phyloP scores from a whole-genome alignment of 2,797 vertebrate genomes.

The Sebastes taczanowskii region DNA sequence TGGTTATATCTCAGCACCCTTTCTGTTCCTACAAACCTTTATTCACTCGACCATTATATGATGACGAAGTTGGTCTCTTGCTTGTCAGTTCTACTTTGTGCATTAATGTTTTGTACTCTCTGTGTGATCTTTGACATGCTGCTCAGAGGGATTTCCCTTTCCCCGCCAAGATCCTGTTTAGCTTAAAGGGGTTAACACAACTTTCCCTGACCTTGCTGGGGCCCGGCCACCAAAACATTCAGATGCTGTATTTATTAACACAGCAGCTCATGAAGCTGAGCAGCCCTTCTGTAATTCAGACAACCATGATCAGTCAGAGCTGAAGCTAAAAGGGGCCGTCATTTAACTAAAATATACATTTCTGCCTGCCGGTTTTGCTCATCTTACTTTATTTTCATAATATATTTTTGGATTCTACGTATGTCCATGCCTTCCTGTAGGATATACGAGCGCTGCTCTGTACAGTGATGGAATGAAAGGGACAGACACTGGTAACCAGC shows the following conservation, averaged over 20 bases:
- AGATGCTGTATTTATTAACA: neutral
- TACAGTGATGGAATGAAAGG: slow-evolving; percentile 42
- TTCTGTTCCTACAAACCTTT: neutral
- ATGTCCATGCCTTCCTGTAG: neutral
- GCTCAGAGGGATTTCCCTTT: slow-evolving; percentile 52
- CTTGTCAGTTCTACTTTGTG: slow-evolving; percentile 1
- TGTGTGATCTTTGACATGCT: slow-evolving; percentile 48
- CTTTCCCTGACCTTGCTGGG: slow-evolving; percentile 45
- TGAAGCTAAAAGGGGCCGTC: neutral
- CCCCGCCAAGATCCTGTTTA: slow-evolving; percentile 20
- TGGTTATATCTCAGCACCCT: neutral
- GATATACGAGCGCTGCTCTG: neutral
- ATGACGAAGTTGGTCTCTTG: neutral
- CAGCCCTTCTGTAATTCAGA: neutral
- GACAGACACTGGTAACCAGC: slow-evolving; percentile 42
- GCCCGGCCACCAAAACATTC: neutral
- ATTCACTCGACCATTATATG: neutral
- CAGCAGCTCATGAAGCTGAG: slow-evolving; percentile 2
- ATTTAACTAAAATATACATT: neutral
- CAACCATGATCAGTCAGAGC: neutral
- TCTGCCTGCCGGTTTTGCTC: neutral
- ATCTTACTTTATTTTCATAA: neutral
- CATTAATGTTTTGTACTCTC: neutral
- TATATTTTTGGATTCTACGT: neutral
- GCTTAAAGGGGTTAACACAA: slow-evolving; percentile 54